Evolutionary conservation across 2,797 vertebrate species (phyloP), one percentile per base, ranked within the genome.

Genomic region (Loriculus beryllinus): DNA sequence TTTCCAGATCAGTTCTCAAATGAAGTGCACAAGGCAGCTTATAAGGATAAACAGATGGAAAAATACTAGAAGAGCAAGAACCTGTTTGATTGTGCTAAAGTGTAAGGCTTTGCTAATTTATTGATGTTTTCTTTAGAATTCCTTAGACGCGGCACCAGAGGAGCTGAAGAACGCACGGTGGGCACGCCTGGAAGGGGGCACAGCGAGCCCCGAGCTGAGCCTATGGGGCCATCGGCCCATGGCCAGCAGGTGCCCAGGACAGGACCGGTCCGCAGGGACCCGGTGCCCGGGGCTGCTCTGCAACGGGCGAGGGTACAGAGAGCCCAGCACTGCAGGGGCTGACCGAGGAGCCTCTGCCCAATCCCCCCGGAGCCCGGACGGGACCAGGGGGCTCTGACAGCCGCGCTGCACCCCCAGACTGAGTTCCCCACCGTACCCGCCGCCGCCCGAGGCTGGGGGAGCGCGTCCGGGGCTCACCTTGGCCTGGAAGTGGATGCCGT

Each of bases 401-500:
- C 9, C n/a, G 35, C 18, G 71, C 75, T 3, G 75, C 8, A 33
- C 13, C 18, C n/a, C 56, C 69, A 19, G n/a, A 7, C 25, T 12
- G 28, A 35, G 48, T 33, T 29, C 28, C n/a, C 23, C 18, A 31
- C 57, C 18, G 63, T 17, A 22, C 7, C 67, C 25, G 12, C 26
- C 23, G 79, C 10, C 47, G 51, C 79, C 51, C 5, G 87, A 42
- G 56, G 12, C 56, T 3, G 67, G n/a, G 13, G 72, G 78, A 69
- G 35, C 85, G 43, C 74, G 74, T 60, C 80, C 43, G 74, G 82
- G 82, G 19, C 92, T 98, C 97, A 99, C 99, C 99, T 99, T 99
- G 95, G 99, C 98, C 98, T 99, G 98, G 97, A 99, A 99, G 82
- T 97, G 95, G 76, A 99, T 98, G 85, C 99, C 99, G 67, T 99